Base-by-base conservation (phyloP, 1,140 invertebrate genomes). In the Zophobas atratus region DNA sequence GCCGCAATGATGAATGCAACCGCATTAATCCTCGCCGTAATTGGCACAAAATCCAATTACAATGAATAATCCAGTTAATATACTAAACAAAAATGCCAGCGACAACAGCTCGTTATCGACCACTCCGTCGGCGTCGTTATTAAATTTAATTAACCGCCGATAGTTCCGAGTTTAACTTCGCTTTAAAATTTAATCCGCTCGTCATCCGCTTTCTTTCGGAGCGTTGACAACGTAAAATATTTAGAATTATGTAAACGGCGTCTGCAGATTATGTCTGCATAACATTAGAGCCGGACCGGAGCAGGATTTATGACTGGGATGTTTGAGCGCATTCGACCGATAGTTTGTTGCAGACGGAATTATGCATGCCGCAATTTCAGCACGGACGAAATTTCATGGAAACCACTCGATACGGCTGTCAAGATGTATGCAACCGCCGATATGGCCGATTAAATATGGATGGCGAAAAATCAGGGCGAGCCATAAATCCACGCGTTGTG, bases 181-280 rank as follows among this genome's bases (percentile, higher is more conserved):
- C 38, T n/a, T 67, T 67, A 67, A 67, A 67, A 67, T 67, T 67
- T 67, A 67, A 67, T 67, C 60, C 60, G n/a, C 38, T 43, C 60
- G 39, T 67, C 60, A 67, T 67, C 60, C 60, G 60, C 41, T 67
- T 67, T 67, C 60, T 67, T 67, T 46, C 2, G n/a, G 36, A 36
- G 38, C 43, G 60, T 43, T 67, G 60, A 67, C 38, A 43, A 67
- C 39, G 39, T 67, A 67, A 67, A 67, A 67, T 67, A 67, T 67
- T 67, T 67, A 67, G 60, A 41, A 67, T 67, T 67, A 67, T 67
- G 60, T 67, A 67, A 67, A 67, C 60, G 60, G 39, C 60, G 60
- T 36, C 39, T 67, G 60, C 60, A 67, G 60, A 67, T 67, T 67
- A 67, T 67, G 60, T 67, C 60, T 67, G 60, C 38, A 67, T 67